Evolutionary conservation across 2,888 invertebrate genomes (phyloP), one percentile per base, ranked within the genome.

Genomic region (Cephus runcator): DNA sequence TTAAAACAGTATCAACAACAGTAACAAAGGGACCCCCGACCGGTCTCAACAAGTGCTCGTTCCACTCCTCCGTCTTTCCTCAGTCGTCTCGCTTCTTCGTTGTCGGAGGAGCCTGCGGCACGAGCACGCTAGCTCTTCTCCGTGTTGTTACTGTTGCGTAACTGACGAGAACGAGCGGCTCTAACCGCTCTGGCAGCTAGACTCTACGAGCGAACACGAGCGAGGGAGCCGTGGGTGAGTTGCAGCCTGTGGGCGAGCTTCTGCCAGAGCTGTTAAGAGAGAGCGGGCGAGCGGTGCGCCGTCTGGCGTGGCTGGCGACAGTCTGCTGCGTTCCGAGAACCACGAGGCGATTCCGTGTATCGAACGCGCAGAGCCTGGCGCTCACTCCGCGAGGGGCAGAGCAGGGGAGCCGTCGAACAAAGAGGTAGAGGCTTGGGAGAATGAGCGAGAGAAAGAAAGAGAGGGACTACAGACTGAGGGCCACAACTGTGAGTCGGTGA

Each of bases 261-360:
- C 71, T 71, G 71, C 33, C 71, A 56, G 71, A 71, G 71, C 71
- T 34, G 71, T 71, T 69, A 34, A 31, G 80, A 69, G 75, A 75
- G 75, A 77, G 80, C 81, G 86, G 81, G 87, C 88, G 90, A 89
- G 88, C 88, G 87, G 87, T 90, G 90, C 90, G 89, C 90, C 90
- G 90, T 90, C 90, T 90, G 89, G 90, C 89, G 90, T 90, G 88
- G 87, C 89, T 88, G 90, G 87, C 90, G 90, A 90, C 89, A 90
- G 90, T 90, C 90, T 90, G 89, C 90, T 87, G 89, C 87, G 87
- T 90, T 90, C 90, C 88, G 84, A 90, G 90, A 90, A 90, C 86
- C 90, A 90, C 90, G 90, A 88, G 90, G 90, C 87, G 86, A 90
- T 90, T 90, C 90, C 90, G 89, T 90, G 90, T 90, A 90, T 90